Base-by-base conservation (phyloP, 2,888 invertebrate species). In the Drosophila cracens region DNA sequence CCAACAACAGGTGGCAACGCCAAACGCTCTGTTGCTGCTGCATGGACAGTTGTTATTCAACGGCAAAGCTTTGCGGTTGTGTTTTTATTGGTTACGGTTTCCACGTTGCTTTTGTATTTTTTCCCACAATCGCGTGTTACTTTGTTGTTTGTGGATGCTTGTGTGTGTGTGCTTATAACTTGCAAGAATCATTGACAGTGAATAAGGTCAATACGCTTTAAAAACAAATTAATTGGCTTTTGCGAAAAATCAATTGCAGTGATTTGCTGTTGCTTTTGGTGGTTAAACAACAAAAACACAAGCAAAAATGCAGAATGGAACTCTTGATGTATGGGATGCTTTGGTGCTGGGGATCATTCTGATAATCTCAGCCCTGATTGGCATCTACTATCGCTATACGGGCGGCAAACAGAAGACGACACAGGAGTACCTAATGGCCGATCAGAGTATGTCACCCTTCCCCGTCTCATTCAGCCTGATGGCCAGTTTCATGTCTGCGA, bases 401-500 rank as follows among this genome's bases (percentile, higher is more conserved):
- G 98, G 98, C 38, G 98, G 97, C 13, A 96, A 95, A 92, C 98
- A 98, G 91, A 96, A 96, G 93, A 98, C 98, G 4, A 96, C 96
- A 60, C 95, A 97, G 96, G 98, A 98, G 93, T 98, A 97, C 90
- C 95, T 98, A 64, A 93, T 97, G 79, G 98, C 97, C 0, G 96
- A 97, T 90, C 95, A 95, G 77, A 97, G 96, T 82, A 96, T 98
- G 96, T 95, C 96, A 3, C 94, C 97, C 80, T 91, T 95, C 46
- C 97, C 98, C 0, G 97, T 98, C 0, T 96, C 97, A 8, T 96
- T 98, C 78, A 98, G 98, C 4, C 93, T 98, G 64, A 97, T 98
- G 96, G 98, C 98, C 7, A 97, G 97, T 27, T 98, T 98, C 92
- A 97, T 98, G 96, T 98, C 98, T 0, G 97, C 98, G 54, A 96